phyloP scores from a whole-genome alignment of 2,113 vertebrate species.

The Seriola quinqueradiata region DNA sequence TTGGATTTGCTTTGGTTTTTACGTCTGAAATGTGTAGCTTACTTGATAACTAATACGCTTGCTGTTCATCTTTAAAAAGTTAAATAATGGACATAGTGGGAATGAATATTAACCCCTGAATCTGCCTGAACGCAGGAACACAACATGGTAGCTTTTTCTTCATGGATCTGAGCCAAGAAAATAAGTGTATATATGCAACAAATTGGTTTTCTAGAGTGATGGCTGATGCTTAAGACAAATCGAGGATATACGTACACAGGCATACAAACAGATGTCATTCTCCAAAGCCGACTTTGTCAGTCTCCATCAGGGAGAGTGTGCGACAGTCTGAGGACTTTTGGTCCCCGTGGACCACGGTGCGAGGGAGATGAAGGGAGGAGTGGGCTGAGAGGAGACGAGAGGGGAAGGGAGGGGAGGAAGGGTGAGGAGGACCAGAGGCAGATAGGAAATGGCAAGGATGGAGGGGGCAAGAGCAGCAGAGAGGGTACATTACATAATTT shows the following conservation, averaged over 20 bases:
- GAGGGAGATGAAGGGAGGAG: background rate
- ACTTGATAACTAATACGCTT: background rate
- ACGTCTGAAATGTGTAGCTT: background rate
- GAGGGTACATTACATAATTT: constrained; percentile 75
- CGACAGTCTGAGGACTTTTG: constrained; percentile 83
- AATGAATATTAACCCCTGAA: background rate
- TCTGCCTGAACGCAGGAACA: background rate
- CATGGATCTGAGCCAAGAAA: background rate
- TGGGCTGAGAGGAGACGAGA: background rate
- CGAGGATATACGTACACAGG: background rate
- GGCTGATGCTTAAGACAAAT: constrained; percentile 7
- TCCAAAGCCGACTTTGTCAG: constrained; percentile 53
- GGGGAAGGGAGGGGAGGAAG: background rate
- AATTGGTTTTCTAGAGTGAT: background rate
- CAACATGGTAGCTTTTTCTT: background rate
- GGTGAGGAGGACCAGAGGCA: constrained; percentile 16
- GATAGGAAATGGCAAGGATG: constrained; percentile 59
- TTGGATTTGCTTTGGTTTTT: too few relatives aligned
- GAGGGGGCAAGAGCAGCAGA: constrained; percentile 29
- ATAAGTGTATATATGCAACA: background rate
- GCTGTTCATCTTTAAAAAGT: background rate
- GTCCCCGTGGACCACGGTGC: constrained; percentile 79
- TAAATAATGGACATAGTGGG: background rate
- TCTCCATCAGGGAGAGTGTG: constrained; percentile 61
- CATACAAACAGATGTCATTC: constrained; percentile 46